A percentile compares a stretch with the other conserved stretches of the same genome.
phyloP scores from a whole-genome alignment of 2,888 invertebrate genomes.

The Hirtodrosophila confusa region DNA sequence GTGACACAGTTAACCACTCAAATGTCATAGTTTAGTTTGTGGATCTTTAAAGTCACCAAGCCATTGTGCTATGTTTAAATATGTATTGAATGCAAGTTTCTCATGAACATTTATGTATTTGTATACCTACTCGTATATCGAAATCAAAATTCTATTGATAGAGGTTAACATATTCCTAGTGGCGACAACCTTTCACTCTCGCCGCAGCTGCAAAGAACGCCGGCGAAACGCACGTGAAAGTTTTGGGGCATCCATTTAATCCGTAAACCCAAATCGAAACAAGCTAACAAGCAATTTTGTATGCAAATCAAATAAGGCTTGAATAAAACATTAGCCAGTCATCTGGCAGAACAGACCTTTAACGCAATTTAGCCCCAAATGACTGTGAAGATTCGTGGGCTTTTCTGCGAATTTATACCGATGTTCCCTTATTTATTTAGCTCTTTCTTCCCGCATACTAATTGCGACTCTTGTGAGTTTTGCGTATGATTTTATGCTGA shows the following conservation, averaged over 20 bases:
- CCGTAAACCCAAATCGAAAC: constrained; percentile 34
- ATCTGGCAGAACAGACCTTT: constrained; percentile 42
- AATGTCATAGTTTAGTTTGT: constrained; percentile 62
- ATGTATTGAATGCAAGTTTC: too few relatives aligned
- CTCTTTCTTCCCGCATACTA: constrained; percentile 51
- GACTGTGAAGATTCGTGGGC: constrained; percentile 29
- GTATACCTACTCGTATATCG: not conserved
- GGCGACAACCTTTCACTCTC: constrained; percentile 54
- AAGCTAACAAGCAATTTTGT: constrained; percentile 70
- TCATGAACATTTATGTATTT: too few relatives aligned
- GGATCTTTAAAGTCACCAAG: too few relatives aligned
- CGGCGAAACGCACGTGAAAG: constrained; percentile 48
- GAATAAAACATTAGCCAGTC: constrained; percentile 68
- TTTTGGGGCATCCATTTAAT: constrained; percentile 45
- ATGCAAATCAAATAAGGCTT: constrained; percentile 64
- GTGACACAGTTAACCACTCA: constrained; percentile 45
- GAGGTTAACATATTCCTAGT: not conserved
- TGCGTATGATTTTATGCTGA: constrained; percentile 34
- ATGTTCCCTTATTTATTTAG: constrained; percentile 38
- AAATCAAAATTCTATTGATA: constrained; percentile 8
- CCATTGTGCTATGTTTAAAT: too few relatives aligned
- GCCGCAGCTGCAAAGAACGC: constrained; percentile 20
- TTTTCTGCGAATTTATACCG: constrained; percentile 33
- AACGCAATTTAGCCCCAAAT: constrained; percentile 41
- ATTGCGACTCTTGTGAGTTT: constrained; percentile 42